Conservation (phyloP, 2,113 vertebrate genomes). For the Eupsittula cactorum region DNA sequence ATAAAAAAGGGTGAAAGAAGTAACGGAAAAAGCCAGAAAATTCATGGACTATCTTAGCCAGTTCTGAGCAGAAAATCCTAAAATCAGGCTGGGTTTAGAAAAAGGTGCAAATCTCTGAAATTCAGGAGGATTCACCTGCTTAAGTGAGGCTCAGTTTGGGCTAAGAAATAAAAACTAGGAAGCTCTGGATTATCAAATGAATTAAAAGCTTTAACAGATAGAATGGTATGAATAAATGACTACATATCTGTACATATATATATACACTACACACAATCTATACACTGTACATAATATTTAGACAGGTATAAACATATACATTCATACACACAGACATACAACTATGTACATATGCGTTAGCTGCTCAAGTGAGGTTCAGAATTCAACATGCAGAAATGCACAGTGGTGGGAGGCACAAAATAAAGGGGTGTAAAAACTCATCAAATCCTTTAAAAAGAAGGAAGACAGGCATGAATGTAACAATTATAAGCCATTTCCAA, state of each 20-base stretch:
- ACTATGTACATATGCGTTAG: conserved; percentile 60
- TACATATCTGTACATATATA: conserved; percentile 76
- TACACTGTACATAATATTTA: conserved; percentile 74
- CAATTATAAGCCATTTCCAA: not conserved
- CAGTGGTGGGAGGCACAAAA: conserved; percentile 43
- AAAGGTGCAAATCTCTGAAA: not conserved
- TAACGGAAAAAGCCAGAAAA: conserved; percentile 27
- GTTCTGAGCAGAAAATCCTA: not conserved
- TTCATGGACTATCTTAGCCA: not conserved
- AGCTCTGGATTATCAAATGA: conserved; percentile 35
- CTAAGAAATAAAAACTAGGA: conserved; percentile 3
- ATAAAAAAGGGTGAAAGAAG: not conserved
- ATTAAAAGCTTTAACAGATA: conserved; percentile 1
- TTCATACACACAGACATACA: conserved; percentile 67
- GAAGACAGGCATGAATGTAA: not conserved
- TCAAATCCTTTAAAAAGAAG: not conserved
- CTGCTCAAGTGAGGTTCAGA: conserved; percentile 13
- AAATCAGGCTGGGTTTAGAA: not conserved
- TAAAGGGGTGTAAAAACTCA: not conserved
- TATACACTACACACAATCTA: conserved; percentile 40
- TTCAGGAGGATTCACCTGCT: not conserved
- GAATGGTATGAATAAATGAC: not conserved
- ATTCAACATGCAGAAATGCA: conserved; percentile 36
- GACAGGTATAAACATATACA: conserved; percentile 70
- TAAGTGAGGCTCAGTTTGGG: not conserved